phyloP scores from a whole-genome alignment of 2,888 invertebrate species.

The Herminia tarsipennalis region DNA sequence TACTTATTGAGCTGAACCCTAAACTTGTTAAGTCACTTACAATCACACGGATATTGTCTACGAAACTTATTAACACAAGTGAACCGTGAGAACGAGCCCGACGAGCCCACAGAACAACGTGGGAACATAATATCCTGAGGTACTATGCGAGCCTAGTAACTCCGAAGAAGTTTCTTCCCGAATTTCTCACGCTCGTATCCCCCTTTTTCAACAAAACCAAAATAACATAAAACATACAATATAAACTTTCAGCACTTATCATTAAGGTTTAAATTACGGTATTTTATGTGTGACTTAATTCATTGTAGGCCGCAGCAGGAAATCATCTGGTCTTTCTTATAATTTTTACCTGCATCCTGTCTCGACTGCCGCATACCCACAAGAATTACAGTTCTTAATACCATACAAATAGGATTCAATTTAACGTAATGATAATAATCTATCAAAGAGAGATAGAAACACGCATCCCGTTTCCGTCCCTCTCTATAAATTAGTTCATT shows the following conservation, averaged over 20 bases:
- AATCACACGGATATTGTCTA: slow-evolving; percentile 26
- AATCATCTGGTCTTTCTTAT: slow-evolving; percentile 59
- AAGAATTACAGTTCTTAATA: slow-evolving; percentile 20
- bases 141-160: slow-evolving; percentile 70
- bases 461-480: slow-evolving; percentile 72
- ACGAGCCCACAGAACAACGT: slow-evolving; percentile 52
- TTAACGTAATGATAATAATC: slow-evolving; percentile 7
- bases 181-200: slow-evolving; percentile 83
- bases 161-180: slow-evolving; percentile 82
- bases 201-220: slow-evolving; percentile 71
- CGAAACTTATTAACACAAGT: slow-evolving; percentile 29
- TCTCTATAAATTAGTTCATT: slow-evolving; percentile 63
- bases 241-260: slow-evolving; percentile 22
- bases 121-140: slow-evolving; percentile 60
- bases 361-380: not conserved
- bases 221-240: slow-evolving; percentile 36
- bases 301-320: slow-evolving; percentile 51
- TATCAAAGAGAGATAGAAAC: slow-evolving; percentile 48
- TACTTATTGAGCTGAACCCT: slow-evolving; percentile 6
- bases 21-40: slow-evolving; percentile 25
- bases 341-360: slow-evolving; percentile 58
- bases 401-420: slow-evolving; percentile 14
- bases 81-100: slow-evolving; percentile 53
- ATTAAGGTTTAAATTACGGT: slow-evolving; percentile 41
- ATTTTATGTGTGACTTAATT: slow-evolving; percentile 33